Evolutionary conservation across 2,113 vertebrate species (phyloP), one percentile per base, ranked within the genome.

Genomic region (Bambusicola thoracicus): DNA sequence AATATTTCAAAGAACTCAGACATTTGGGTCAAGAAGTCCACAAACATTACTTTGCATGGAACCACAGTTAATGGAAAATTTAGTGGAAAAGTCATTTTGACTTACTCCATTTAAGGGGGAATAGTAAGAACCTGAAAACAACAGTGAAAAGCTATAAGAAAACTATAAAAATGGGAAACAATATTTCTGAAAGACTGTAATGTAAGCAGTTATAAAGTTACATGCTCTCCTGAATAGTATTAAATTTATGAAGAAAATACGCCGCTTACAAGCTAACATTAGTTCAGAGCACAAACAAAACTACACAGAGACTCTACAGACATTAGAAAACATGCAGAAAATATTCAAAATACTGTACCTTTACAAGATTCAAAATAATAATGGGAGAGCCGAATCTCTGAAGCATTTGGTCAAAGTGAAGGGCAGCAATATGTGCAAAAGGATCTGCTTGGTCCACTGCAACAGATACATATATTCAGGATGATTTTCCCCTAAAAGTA

Each of bases 371-470:
- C 96, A 99, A 92, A 97, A 99, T 99, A 91, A 99, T 99, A 93
- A 99, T 98, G 6, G 99, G 99, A 8, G 99, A 99, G 36, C 99
- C 99, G 90, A 99, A 99, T 58, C 99, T 98, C 97, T 99, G 99
- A 65, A 99, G 97, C 99, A 99, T 99, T 98, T 99, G 99, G 96
- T 99, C 99, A 89, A 99, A 99, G 95, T 99, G 99, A 93, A 99
- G 98, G 41, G 98, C 99, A 40, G 99, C 99, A 65, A 99, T 98
- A 5, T 98, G 98, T 9, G 99, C 98, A 30, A 98, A 99, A 6
- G 99, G 99, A 95, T 99, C 99, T n/a, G 99, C 99, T 90, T 99
- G 99, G 94, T 99, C 99, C 98, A 99, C 99, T 99, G 90, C 89
- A 95, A 95, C 61, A 89, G 81, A 85, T 12, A 69, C 2, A 44